Evolutionary conservation across 2,113 vertebrate species (phyloP), one percentile per base, ranked within the genome.

Genomic region (Eulemur macaco): DNA sequence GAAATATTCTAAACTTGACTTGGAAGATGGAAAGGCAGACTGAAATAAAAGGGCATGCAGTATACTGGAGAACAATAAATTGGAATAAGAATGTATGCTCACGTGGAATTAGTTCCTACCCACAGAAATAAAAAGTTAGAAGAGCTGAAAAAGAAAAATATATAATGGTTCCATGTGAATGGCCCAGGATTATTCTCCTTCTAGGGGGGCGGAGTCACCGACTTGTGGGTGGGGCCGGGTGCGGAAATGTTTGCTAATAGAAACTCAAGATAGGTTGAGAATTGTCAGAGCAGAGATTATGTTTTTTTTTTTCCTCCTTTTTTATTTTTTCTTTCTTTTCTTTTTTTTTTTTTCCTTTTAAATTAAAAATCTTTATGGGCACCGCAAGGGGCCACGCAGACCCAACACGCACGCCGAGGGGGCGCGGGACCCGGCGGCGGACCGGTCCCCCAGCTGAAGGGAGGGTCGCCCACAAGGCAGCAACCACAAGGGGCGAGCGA

Each of bases 241-340:
- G 29, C 87, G 64, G 69, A 84, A 83, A 71, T 47, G 71, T 27
- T 92, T 66, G 34, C 64, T 82, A 66, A 89, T 37, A 31, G 25
- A 89, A 93, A 91, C 31, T 66, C 47, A 81, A 86, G 18, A 23
- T 29, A 86, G 77, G 47, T 82, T 73, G 88, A 76, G 91, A 94
- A 66, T 95, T 64, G 69, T 21, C 39, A 54, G 25, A 91, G 34
- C 29, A 73, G 29, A 84, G 17, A 66, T 18, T 34, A 42, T 58
- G 45, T 64, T 71, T 81, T 45, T 54, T 54, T 54, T 54, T 52
- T 54, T 18, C 17, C 17, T 54, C 17, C 52, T 54, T 54, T 54
- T 17, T 54, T 54, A 54, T 54, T 54, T 54, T 54, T 54, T 6
- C 52, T 54, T 54, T 54, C 5, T 1, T 54, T 54, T 54, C 52